Evolutionary conservation across 1,140 invertebrate genomes (phyloP).

Genomic region (Pseudomyrmex sp.): DNA sequence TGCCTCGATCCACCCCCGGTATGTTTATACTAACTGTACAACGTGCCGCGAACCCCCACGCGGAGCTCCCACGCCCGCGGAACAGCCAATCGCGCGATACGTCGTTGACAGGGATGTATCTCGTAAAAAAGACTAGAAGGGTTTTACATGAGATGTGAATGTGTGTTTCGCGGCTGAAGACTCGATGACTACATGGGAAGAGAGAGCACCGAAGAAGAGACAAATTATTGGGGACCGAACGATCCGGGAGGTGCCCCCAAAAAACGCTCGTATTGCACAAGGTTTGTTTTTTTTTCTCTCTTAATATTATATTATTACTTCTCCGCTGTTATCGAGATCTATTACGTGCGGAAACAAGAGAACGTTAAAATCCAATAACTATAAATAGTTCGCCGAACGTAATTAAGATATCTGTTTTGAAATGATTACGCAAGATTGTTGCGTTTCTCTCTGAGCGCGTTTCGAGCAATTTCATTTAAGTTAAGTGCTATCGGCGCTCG

Average conservation of each 20-base stretch:
- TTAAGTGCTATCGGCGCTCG: not conserved
- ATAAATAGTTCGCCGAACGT: not conserved
- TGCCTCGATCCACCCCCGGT: constrained; percentile 61
- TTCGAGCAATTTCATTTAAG: too few species aligned
- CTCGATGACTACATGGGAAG: too few species aligned
- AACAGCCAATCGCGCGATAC: constrained; percentile 60
- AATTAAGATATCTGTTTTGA: too few species aligned
- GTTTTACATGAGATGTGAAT: not conserved
- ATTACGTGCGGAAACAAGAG: too few species aligned
- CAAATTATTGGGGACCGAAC: constrained; percentile 1
- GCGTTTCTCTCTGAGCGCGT: too few species aligned
- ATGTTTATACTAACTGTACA: constrained; percentile 67
- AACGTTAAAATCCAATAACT: too few species aligned
- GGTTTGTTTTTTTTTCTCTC: not conserved
- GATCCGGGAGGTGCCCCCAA: not conserved
- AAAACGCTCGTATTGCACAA: too few species aligned
- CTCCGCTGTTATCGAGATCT: too few species aligned
- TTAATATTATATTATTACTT: not conserved
- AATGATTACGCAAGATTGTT: too few species aligned
- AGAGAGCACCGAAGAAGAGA: not conserved
- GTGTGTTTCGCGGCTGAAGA: not conserved
- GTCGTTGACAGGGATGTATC: constrained; percentile 50
- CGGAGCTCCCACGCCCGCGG: constrained; percentile 75
- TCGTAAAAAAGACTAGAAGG: not conserved
- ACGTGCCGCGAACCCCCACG: constrained; percentile 58